A percentile compares a stretch with the other conserved stretches of the same genome.
Evolutionary conservation across 2,888 invertebrate genomes (phyloP).

Genomic region (Notodromas monacha): DNA sequence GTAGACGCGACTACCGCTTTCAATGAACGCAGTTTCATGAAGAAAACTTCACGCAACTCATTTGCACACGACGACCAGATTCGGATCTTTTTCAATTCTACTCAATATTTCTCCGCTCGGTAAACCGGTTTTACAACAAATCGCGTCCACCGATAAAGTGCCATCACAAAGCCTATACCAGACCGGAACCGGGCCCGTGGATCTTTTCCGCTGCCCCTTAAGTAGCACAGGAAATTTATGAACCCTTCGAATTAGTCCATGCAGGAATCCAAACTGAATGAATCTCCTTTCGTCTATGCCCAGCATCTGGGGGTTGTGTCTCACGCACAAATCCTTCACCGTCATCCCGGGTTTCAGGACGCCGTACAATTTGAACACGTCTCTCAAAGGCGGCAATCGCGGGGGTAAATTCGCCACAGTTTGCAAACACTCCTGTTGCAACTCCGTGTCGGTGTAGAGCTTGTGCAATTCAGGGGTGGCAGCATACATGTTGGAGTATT

Average conservation of each 20-base stretch:
- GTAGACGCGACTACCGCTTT: no score
- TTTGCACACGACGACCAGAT: neutral
- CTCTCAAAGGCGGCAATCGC: constrained; percentile 29
- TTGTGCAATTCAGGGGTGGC: constrained; percentile 35
- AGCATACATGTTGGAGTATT: constrained; percentile 56
- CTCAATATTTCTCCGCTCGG: neutral
- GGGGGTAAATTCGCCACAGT: constrained; percentile 32
- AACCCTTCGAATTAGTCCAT: constrained; percentile 43
- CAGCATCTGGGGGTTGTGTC: constrained; percentile 16
- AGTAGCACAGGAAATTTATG: constrained; percentile 30
- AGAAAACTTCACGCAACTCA: no score
- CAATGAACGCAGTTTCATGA: no score
- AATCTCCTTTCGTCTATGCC: constrained; percentile 40
- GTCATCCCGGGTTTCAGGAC: constrained; percentile 41
- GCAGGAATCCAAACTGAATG: constrained; percentile 54
- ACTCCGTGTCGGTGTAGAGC: constrained; percentile 26
- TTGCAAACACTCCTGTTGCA: constrained; percentile 36
- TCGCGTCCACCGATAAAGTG: neutral
- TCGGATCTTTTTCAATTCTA: constrained; percentile 1
- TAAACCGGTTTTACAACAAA: constrained; percentile 1
- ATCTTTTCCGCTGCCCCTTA: no score
- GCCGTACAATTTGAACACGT: constrained; percentile 38
- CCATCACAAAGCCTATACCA: neutral
- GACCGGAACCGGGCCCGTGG: no score
- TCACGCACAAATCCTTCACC: constrained; percentile 35